Percentiles rank a stretch among this genome's conserved stretches.
phyloP scores from a whole-genome alignment of 2,888 invertebrate species.

The Acheta domesticus region DNA sequence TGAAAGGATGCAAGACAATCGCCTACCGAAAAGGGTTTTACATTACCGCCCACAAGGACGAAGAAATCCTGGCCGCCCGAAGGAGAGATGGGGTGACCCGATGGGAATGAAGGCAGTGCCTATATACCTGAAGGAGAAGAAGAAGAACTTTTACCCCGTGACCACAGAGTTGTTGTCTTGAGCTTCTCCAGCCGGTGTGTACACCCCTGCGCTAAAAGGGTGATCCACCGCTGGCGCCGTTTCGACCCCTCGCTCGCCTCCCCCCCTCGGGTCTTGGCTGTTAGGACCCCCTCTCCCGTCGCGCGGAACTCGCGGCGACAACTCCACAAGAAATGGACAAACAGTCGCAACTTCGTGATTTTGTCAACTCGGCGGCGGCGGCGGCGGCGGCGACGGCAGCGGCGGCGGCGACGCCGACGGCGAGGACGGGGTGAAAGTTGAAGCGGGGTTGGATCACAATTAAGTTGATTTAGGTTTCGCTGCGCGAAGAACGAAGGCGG shows the following conservation, averaged over 20 bases:
- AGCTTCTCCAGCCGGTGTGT: no score
- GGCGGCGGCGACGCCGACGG: neutral
- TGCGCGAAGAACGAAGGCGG: no score
- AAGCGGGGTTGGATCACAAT: neutral
- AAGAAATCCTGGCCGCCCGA: no score
- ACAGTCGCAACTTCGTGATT: constrained; percentile 18
- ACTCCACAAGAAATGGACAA: constrained; percentile 8
- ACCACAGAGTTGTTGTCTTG: no score
- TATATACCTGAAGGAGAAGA: no score
- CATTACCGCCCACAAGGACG: no score
- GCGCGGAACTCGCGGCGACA: neutral
- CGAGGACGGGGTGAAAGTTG: neutral
- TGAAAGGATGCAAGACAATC: no score
- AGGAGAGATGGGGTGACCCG: no score
- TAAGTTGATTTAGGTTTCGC: neutral
- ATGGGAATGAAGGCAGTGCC: no score
- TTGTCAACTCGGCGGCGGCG: neutral
- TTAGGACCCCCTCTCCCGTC: neutral
- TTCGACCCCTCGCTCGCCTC: neutral
- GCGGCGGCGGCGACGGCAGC: neutral
- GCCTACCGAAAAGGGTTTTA: no score
- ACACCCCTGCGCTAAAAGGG: neutral
- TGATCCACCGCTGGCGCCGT: neutral
- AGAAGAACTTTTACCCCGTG: no score
- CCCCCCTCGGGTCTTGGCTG: neutral